A percentile compares a stretch with the other conserved stretches of the same genome.
Conservation (phyloP, 2,113 vertebrate genomes). For the Plecotus auritus region DNA sequence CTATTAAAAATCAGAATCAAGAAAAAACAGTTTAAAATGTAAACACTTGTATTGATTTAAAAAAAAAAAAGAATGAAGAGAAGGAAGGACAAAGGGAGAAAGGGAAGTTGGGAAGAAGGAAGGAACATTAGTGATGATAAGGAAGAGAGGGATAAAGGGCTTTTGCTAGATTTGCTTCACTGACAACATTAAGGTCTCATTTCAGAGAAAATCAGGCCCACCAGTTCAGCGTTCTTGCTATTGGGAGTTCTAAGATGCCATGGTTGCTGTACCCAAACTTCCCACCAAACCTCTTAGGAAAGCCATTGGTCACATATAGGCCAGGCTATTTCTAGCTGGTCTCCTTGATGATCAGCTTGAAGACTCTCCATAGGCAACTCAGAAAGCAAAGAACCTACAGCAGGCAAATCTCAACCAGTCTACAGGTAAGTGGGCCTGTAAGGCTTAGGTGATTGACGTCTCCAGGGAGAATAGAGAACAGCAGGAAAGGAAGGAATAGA, state of each 20-base stretch:
- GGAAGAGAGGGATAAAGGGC: neutral
- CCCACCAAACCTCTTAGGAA: neutral
- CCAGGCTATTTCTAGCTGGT: neutral
- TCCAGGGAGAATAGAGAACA: neutral
- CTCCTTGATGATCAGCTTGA: neutral
- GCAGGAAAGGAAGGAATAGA: neutral
- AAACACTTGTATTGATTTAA: neutral
- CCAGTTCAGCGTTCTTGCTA: neutral
- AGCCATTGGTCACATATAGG: neutral
- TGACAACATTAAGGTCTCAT: neutral
- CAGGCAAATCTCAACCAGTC: neutral
- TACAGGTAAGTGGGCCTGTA: neutral
- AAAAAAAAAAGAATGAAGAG: neutral
- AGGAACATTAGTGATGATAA: neutral
- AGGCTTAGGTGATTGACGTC: neutral
- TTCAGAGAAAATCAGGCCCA: neutral
- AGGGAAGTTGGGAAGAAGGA: neutral
- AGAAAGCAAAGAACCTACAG: neutral
- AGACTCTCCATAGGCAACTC: neutral
- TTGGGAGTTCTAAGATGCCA: neutral
- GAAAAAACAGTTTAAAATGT: neutral
- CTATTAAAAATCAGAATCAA: neutral
- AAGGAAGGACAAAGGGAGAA: neutral
- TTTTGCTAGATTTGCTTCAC: neutral
- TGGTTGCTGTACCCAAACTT: neutral